Conservation (phyloP, 2,797 vertebrate genomes). For the Mormyrops attenuatus region DNA sequence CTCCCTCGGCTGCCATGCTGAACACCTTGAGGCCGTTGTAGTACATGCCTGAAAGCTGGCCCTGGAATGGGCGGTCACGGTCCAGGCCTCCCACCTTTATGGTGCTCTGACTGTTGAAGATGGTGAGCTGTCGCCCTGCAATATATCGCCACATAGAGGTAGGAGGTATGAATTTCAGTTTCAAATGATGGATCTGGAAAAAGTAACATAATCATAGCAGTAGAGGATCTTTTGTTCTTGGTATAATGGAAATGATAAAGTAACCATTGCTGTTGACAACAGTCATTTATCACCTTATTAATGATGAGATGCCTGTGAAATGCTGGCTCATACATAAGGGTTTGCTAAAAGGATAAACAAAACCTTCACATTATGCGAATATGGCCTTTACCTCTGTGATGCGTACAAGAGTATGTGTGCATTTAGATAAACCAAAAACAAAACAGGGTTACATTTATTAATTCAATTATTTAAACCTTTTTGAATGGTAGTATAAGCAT, state of each 20-base stretch:
- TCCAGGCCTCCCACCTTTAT: conserved; percentile 94
- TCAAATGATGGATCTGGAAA: conserved; percentile 46
- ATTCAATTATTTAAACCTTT: not conserved
- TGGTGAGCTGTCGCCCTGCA: conserved; percentile 98
- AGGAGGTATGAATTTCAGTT: conserved; percentile 73
- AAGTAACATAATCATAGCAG: conserved; percentile 29
- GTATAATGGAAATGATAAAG: conserved; percentile 78
- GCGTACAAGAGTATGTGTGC: not conserved
- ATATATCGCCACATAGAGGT: conserved; percentile 81
- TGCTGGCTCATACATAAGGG: conserved; percentile 56
- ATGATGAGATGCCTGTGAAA: conserved; percentile 76
- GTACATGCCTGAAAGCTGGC: conserved; percentile 96
- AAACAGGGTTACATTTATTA: not conserved
- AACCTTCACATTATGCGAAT: not conserved
- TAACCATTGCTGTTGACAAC: conserved; percentile 70
- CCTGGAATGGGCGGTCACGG: conserved; percentile 87
- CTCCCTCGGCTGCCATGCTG: conserved; percentile 97
- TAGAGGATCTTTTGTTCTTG: not conserved
- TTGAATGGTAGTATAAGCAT: not conserved
- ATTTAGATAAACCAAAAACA: not conserved
- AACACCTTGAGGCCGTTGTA: conserved; percentile 99
- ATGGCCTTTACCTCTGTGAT: conserved; percentile 60
- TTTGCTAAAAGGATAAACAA: conserved; percentile 79
- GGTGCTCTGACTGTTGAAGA: conserved; percentile 99
- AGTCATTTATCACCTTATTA: conserved; percentile 76